Evolutionary conservation across 2,113 vertebrate species (phyloP), one percentile per base, ranked within the genome.

Genomic region (Furnarius figulus): DNA sequence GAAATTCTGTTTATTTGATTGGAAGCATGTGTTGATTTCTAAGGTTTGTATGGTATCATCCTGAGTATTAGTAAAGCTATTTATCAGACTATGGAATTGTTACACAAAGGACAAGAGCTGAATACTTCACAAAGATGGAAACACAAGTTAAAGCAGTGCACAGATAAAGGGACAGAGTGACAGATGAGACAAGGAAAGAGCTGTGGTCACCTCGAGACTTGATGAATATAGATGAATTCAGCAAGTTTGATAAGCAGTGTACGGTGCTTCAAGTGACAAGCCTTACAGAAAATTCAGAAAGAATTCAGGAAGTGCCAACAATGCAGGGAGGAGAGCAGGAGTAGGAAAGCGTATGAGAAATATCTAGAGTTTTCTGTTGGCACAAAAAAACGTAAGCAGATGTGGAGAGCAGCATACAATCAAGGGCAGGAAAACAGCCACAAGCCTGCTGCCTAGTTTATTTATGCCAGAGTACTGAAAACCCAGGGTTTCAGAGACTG

Each of bases 401-500:
- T 97, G 92, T 95, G 72, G 33, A 90, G 76, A 89, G 50, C n/a
- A 80, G 39, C 33, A 71, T 33, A 94, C 5, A 84, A 23, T 40
- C 92, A 97, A 90, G 79, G 88, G 68, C 68, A 84, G 76, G 83
- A 93, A 94, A 93, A 50, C 22, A 95, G 68, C 35, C 92, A 77
- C 30, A 3, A 80, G 75, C 72, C 89, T 92, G 59, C 90, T 96
- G 86, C 53, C 88, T 74, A 33, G 63, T 93, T 93, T 95, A 73
- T 96, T 95, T 84, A 80, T 90, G 79, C 90, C 94, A 94, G 55
- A 90, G 46, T 92, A 83, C 72, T 74, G 90, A 84, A 96, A 93
- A 94, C 21, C 23, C 61, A 10, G 12, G 39, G 30, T 74, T 95
- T 90, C 88, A 93, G 79, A 92, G 65, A 52, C 76, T 88, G 31